Evolutionary conservation across 2,888 invertebrate genomes (phyloP), one percentile per base, ranked within the genome.

Genomic region (Polydrusus tereticollis): DNA sequence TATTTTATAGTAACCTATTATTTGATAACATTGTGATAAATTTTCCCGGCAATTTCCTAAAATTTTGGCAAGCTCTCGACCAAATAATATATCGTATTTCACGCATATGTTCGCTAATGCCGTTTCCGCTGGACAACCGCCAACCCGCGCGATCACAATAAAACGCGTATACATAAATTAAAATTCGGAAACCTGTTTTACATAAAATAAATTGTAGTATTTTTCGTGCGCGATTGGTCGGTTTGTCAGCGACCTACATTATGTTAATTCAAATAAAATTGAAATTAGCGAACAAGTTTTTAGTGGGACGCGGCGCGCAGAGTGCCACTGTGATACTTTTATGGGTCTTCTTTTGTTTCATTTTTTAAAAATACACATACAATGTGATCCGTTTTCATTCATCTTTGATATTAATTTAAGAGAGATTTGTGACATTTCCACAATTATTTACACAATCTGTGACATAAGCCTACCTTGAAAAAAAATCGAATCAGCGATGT

Each of bases 121-220:
- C 45, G 69, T 72, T 69, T 66, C 69, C 73, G 69, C 58, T 74
- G 74, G 74, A 21, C 59, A 14, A 14, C 38, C 26, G 74, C 74
- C 74, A 74, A 59, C 14, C 20, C 65, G 59, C 41, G 41, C 41
- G 16, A 65, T 29, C 29, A 64, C 71, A 74, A 70, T 73, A 73
- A 74, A 71, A 74, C 26, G 52, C 45, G 69, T 45, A 73, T n/a
- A n/a, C n/a, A n/a, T 73, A 73, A 69, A 73, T 73, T 69, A 69
- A 73, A 60, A 65, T 73, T 73, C 65, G 73, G 69, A 73, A 73
- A 73, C 73, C 73, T 73, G 73, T 73, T 73, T 70, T 70, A 60
- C 73, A 66, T 69, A 62, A n/a, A n/a, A 73, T 73, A 70, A 70
- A 73, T 73, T 47, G 66, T 47, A 26, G 52, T 58, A 63, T 68